Evolutionary conservation across 2,797 vertebrate species (phyloP), one percentile per base, ranked within the genome.

Genomic region (Coilia nasus): DNA sequence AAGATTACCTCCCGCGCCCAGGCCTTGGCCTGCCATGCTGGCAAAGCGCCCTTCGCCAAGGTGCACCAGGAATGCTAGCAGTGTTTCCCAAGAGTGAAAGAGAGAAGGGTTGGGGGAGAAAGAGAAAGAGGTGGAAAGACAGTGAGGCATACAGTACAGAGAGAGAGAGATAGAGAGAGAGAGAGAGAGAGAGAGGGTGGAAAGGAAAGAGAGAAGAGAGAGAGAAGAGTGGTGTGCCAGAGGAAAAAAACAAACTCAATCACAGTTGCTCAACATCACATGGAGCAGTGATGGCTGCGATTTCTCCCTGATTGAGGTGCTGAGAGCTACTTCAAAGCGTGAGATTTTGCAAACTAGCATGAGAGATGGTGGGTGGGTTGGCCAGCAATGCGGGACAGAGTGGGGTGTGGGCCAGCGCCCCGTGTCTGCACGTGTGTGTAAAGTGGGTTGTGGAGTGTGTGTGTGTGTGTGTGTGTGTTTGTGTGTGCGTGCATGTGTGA

Each of bases 31-130:
- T 75, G 67, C 31, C 35, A 78, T 78, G 14, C 71, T 44, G 71
- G 71, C 41, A 14, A 75, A 78, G 44, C 19, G 28, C 28, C 14
- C 50, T 47, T 14, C 67, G 7, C 28, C 67, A 71, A 17, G 15
- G 28, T 71, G 67, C 23, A 31, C 67, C 67, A 71, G 67, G 67
- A 54, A 54, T 67, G 62, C n/a, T 23, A 67, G 25, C 2, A 44
- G 44, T 1, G 21, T 78, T 44, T 44, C 71, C 71, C 35, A 78
- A 78, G 17, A 7, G 31, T 1, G 14, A 82, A 21, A 54, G 21
- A 59, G 12, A 62, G 50, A 44, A 25, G 81, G 91, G 90, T 31
- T 25, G 46, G 71, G 91, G 90, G 7, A n/a, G 23, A 31, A 1
- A 60, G 17, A 64, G 19, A 17, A 57, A 54, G 75, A 25, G 25